phyloP scores from a whole-genome alignment of 2,113 vertebrate species.

The Phainopepla nitens region DNA sequence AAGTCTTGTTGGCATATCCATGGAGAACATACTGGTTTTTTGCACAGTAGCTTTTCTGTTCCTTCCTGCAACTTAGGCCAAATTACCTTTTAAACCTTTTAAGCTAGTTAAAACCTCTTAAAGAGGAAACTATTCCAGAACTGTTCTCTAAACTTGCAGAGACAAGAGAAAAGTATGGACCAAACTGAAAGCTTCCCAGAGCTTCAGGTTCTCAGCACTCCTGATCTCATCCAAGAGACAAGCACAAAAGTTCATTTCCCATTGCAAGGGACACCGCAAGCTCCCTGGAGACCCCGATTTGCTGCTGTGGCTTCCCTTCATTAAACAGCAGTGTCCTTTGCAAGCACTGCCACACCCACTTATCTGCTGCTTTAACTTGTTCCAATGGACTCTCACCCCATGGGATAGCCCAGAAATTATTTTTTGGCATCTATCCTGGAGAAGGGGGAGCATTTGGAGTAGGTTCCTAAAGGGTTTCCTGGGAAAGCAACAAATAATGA shows the following conservation, averaged over 20 bases:
- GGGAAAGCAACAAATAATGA: constrained; percentile 27
- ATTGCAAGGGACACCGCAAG: neutral
- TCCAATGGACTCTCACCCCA: neutral
- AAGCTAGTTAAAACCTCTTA: neutral
- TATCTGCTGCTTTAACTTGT: neutral
- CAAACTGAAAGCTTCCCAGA: neutral
- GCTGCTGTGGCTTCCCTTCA: neutral
- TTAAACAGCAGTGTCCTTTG: neutral
- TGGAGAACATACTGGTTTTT: neutral
- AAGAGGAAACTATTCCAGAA: neutral
- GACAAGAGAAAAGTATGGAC: neutral
- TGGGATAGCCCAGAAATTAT: neutral
- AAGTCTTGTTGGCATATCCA: neutral
- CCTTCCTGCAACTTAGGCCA: neutral
- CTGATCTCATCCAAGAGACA: neutral
- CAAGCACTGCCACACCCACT: neutral
- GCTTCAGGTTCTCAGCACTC: neutral
- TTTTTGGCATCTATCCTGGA: constrained; percentile 39
- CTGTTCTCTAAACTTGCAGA: neutral
- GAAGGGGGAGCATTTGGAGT: neutral
- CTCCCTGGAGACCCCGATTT: neutral
- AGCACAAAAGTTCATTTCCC: neutral
- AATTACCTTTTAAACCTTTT: neutral
- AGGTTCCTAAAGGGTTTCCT: constrained; percentile 35
- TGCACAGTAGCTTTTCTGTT: neutral